Evolutionary conservation across 2,797 vertebrate species (phyloP), one percentile per base, ranked within the genome.

Genomic region (Ptychadena robeensis): DNA sequence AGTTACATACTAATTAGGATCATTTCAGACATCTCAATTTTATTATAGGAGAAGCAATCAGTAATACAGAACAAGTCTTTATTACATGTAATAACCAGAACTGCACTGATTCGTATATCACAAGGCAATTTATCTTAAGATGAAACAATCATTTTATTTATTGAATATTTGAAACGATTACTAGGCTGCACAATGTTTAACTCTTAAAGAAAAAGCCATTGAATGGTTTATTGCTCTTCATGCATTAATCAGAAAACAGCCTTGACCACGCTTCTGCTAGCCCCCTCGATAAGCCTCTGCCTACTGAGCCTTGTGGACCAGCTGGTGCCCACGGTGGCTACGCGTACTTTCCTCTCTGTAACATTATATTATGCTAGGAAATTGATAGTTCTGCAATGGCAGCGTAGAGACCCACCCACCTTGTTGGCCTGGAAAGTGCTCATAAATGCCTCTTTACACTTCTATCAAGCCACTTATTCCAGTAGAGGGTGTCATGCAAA

Each of bases 1-100:
- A 63, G 67, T 80, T 63, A 80, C 34, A 59, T 30, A 80, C 59
- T 74, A 66, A 81, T 74, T 73, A 81, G 70, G 15, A 65, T 57
- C 70, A 59, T 67, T 74, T 53, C 12, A 67, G 61, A 70, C 53
- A n/a, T 80, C 48, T 70, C 25, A 79, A 80, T 70, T 66, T 38
- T 71, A 80, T 63, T 70, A 59, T 32, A 18, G 27, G 61, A 71
- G 67, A 71, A 59, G 69, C 31, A 61, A 70, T 69, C 38, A 57
- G 40, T 12, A 80, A 71, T 38, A 71, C 35, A 80, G 53, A 59
- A 71, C 27, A 40, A 69, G n/a, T 22, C 57, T 37, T 75, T 63
- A 59, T 75, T 61, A n/a, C 34, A 35, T 35, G 57, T 31, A 75
- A 75, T 75, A 63, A 38, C 32, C 6, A 18, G 31, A 61, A 18